Evolutionary conservation across 2,797 vertebrate species (phyloP), one percentile per base, ranked within the genome.

Genomic region (Pseudochaenichthys georgianus): DNA sequence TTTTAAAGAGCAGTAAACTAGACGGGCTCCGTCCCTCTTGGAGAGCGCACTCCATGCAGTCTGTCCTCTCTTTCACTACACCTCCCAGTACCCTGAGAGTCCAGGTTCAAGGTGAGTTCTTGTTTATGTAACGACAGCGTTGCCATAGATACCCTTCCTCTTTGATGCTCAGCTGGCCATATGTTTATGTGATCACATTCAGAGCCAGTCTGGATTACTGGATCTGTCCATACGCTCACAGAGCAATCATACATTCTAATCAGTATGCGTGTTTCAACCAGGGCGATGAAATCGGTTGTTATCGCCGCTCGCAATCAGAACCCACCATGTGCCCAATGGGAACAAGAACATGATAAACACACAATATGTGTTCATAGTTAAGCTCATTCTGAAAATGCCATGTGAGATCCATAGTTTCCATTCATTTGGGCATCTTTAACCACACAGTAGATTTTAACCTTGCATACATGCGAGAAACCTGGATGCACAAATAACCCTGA

Each of bases 401-500:
- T 48, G 46, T 31, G 8, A 64, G 34, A 11, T 52, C 10, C 9
- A 53, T 7, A 38, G 54, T 48, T 34, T 62, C 9, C 7, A 3
- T 58, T 19, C 21, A 54, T 1, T 41, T 38, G 54, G 16, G 42
- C 34, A 4, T 41, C 54, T 58, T 48, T 9, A 28, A 46, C 13
- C 9, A 1, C 45, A 38, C 17, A 64, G 50, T 12, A 17, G 23
- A 58, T 21, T 34, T 1, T 31, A 23, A 16, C 61, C 64, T 71
- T 31, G 21, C 46, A 48, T 16, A 47, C 64, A 69, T 23, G 72
- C 46, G 71, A 66, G 13, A 68, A 65, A 75, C 13, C 15, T 57
- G 34, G 31, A 8, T 46, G 34, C 7, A 31, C 23, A 61, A 69
- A 62, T 51, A 60, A 69, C 19, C 47, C 47, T 67, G 79, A 79